phyloP scores from a whole-genome alignment of 1,140 invertebrate species.

The Philotrypesis tridentata region DNA sequence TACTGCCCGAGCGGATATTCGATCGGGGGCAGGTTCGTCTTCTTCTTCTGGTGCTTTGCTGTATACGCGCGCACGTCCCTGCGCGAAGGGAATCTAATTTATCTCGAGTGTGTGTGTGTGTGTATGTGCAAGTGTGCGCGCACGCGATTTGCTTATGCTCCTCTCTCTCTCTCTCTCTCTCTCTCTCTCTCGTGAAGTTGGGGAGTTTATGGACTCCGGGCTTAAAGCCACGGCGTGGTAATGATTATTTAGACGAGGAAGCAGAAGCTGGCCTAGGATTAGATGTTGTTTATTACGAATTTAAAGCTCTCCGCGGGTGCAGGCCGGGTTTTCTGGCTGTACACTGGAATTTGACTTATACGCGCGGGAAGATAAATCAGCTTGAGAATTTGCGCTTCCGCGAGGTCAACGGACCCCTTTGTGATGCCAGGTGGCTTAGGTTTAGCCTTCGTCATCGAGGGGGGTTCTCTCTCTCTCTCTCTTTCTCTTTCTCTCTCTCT shows the following conservation, averaged over 20 bases:
- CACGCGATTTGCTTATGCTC: background rate
- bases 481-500: too few species aligned
- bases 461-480: too few species aligned
- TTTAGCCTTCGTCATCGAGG: too few species aligned
- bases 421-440: too few species aligned
- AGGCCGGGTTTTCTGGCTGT: background rate
- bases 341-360: background rate
- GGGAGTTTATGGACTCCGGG: background rate
- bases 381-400: background rate
- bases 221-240: background rate
- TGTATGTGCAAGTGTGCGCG: too few species aligned
- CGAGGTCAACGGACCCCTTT: background rate
- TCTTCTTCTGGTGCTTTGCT: too few species aligned
- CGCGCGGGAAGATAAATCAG: background rate
- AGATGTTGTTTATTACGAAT: slow-evolving; percentile 32
- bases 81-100: background rate
- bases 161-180: too few species aligned
- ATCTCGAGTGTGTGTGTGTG: background rate
- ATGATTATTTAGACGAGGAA: slow-evolving; percentile 27
- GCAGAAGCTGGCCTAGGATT: background rate
- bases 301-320: background rate
- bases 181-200: too few species aligned
- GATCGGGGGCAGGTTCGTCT: background rate
- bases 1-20: background rate
- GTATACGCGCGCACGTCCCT: background rate